phyloP scores from a whole-genome alignment of 2,113 vertebrate species.

The Herpailurus yagouaroundi region DNA sequence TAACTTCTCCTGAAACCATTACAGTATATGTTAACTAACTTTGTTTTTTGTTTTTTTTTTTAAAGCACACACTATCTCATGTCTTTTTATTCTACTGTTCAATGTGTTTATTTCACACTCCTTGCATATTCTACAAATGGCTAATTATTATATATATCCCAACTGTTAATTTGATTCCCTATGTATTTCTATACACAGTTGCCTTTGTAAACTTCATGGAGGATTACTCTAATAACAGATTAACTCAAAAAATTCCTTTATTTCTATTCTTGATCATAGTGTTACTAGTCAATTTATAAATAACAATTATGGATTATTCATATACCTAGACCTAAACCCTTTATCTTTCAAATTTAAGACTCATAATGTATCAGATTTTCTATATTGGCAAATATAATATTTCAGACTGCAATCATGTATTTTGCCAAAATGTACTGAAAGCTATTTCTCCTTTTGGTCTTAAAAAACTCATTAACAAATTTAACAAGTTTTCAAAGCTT shows the following conservation, averaged over 20 bases:
- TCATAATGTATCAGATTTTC: not conserved
- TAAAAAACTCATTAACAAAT: not conserved
- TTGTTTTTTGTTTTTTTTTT: too few relatives aligned
- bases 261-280: not conserved
- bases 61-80: not conserved
- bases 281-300: not conserved
- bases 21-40: too few relatives aligned
- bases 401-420: not conserved
- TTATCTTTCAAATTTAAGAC: not conserved
- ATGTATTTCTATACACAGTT: not conserved
- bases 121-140: not conserved
- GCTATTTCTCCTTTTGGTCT: not conserved
- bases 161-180: not conserved
- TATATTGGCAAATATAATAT: not conserved
- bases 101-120: not conserved
- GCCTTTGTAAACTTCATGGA: not conserved
- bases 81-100: not conserved
- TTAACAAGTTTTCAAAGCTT: not conserved
- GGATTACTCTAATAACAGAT: not conserved
- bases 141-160: not conserved
- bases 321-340: not conserved
- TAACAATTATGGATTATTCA: not conserved
- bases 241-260: not conserved
- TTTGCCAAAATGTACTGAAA: not conserved
- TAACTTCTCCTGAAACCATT: too few relatives aligned